phyloP scores from a whole-genome alignment of 1,140 invertebrate genomes.

The Armadillidium nasatum region DNA sequence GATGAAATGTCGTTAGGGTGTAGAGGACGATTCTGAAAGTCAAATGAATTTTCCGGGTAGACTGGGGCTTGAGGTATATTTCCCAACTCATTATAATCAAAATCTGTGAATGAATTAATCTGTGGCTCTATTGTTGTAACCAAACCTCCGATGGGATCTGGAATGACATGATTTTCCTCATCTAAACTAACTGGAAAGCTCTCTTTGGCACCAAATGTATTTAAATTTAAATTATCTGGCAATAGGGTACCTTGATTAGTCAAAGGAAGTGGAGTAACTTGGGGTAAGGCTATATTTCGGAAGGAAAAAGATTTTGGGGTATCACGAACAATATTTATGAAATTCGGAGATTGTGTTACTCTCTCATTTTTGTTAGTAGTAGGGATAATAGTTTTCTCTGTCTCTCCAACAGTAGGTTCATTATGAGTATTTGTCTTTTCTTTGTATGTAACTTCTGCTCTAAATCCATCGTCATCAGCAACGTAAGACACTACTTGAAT shows the following conservation, averaged over 20 bases:
- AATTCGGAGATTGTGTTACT: not conserved
- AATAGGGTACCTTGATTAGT: not conserved
- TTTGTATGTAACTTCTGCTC: slow-evolving; percentile 42
- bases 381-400: not conserved
- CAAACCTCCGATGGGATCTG: no score
- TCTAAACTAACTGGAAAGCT: no score
- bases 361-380: not conserved
- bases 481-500: slow-evolving; percentile 40
- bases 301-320: no score
- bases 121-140: no score
- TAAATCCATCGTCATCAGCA: slow-evolving; percentile 43
- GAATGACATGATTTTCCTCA: no score
- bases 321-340: no score
- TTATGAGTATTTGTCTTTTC: not conserved
- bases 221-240: not conserved
- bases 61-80: no score
- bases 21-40: no score
- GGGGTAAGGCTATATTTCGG: not conserved
- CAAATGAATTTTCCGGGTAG: no score
- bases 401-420: not conserved
- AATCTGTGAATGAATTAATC: no score
- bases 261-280: not conserved
- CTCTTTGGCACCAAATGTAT: not conserved
- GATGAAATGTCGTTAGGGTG: no score
- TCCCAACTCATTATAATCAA: no score